Base-by-base conservation (phyloP, 1,140 invertebrate species). In the Paraescarpia echinospica region DNA sequence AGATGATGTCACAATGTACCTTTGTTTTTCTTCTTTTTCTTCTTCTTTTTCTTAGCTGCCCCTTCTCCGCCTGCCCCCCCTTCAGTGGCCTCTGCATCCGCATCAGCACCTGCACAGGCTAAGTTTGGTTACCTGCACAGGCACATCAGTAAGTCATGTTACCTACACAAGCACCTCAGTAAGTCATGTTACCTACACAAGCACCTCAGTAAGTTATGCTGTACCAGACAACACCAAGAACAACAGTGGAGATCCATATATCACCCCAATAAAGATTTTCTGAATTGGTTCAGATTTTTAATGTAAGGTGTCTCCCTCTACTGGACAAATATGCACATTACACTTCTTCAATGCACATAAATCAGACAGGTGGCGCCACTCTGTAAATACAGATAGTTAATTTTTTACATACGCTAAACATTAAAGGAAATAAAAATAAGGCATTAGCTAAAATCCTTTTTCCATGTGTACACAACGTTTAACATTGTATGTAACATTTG, bases 11-110 rank as follows among this genome's bases (percentile, higher is more conserved):
- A n/a, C 51, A 94, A 95, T 88, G 96, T 95, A 48, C 95, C 96
- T 95, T 97, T 97, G 92, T 94, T 96, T 93, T 95, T 96, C 94
- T 94, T 95, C 93, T 95, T 95, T 93, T 95, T 96, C 93, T 96
- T 96, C 93, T 95, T 95, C 93, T 95, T 95, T 91, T 95, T 95
- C 91, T 94, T 95, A n/a, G 89, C 91, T 31, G 91, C 88, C n/a
- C 92, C 92, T 51, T 91, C 92, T 89, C 93, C 94, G 90, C 92
- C 92, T 59, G 91, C 91, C 31, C 93, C 91, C 92, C 35, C 88
- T 89, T 91, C 92, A 90, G 59, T 77, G 59, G 59, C 59, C 22
- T 77, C 59, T 0, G 59, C 59, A 27, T 77, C 59, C 22, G 59
- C 59, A 18, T 77, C 59, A 27, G 59, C 59, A 77, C 59, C 59